These are phyloP conservation scores for Melanotaenia nigrans DNA, from an alignment of 2,797 vertebrate genomes.

Conservation along the genomic window DNA sequence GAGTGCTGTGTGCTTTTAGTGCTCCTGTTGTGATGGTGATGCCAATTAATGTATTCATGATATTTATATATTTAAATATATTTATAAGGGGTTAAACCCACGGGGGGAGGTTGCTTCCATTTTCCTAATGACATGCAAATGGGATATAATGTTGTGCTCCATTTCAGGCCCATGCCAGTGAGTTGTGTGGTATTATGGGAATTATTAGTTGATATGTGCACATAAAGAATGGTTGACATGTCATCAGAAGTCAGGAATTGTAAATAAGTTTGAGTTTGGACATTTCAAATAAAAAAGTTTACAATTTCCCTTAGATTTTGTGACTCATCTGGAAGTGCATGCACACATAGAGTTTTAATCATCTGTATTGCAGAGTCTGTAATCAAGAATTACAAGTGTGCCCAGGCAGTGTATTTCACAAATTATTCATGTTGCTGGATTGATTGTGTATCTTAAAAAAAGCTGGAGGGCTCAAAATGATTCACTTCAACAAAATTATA, in stretches of 20 bases:
- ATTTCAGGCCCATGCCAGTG: conserved; percentile 69
- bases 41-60: conserved; percentile 85
- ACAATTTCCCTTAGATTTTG: not conserved
- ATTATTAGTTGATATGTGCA: conserved; percentile 15
- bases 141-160: conserved; percentile 80
- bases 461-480: conserved; percentile 37
- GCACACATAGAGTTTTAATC: not conserved
- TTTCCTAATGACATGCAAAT: conserved; percentile 86
- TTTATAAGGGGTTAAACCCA: conserved; percentile 85
- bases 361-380: conserved; percentile 19
- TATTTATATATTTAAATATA: conserved; percentile 88
- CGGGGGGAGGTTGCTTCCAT: conserved; percentile 72
- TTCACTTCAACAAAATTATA: conserved; percentile 37
- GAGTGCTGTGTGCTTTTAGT: conserved; percentile 61
- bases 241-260: conserved; percentile 2
- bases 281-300: not conserved
- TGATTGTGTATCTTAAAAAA: conserved; percentile 41
- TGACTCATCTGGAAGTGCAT: not conserved
- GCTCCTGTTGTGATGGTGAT: conserved; percentile 63
- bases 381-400: conserved; percentile 31
- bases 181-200: conserved; percentile 62
- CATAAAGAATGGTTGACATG: conserved; percentile 16
- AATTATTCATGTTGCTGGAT: conserved; percentile 39
- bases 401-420: conserved; percentile 20
- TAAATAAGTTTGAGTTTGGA: conserved; percentile 8